Percentiles rank a stretch among this genome's conserved stretches.
phyloP scores from a whole-genome alignment of 2,888 invertebrate species.

The Oscheius sp. region DNA sequence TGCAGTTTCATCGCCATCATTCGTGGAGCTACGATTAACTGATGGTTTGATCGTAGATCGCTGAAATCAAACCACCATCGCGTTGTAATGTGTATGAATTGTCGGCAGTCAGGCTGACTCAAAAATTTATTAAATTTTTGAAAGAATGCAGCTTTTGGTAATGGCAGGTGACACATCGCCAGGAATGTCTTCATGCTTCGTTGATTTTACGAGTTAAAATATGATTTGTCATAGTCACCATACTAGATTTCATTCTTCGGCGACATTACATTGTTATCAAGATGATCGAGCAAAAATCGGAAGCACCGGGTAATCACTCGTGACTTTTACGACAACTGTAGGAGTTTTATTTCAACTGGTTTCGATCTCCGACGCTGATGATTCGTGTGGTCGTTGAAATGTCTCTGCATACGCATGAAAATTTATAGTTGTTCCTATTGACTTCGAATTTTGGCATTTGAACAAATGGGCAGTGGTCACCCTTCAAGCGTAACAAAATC shows the following conservation, averaged over 20 bases:
- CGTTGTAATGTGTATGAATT: conserved; percentile 13
- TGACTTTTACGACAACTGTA: not conserved
- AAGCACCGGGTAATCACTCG: not conserved
- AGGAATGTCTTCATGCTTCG: not conserved
- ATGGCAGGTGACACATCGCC: not conserved
- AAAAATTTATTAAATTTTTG: conserved; percentile 12
- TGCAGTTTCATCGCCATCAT: too few species aligned
- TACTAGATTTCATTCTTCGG: too few species aligned
- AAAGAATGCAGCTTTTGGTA: too few species aligned
- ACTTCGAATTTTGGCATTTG: not conserved
- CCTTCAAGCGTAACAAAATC: not conserved
- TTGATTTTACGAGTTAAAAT: not conserved
- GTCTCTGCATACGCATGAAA: too few species aligned
- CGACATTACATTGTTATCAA: not conserved
- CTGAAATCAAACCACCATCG: conserved; percentile 13
- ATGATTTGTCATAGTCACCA: too few species aligned
- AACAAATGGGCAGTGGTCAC: not conserved
- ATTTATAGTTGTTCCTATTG: not conserved
- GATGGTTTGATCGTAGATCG: not conserved
- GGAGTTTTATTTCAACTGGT: conserved; percentile 1
- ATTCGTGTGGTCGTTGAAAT: too few species aligned
- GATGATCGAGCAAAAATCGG: not conserved
- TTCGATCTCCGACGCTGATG: not conserved
- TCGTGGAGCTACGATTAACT: not conserved
- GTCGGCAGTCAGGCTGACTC: not conserved